These are phyloP conservation scores for Lanius ludovicianus DNA, from an alignment of 2,113 vertebrate genomes.

Conservation along the genomic window DNA sequence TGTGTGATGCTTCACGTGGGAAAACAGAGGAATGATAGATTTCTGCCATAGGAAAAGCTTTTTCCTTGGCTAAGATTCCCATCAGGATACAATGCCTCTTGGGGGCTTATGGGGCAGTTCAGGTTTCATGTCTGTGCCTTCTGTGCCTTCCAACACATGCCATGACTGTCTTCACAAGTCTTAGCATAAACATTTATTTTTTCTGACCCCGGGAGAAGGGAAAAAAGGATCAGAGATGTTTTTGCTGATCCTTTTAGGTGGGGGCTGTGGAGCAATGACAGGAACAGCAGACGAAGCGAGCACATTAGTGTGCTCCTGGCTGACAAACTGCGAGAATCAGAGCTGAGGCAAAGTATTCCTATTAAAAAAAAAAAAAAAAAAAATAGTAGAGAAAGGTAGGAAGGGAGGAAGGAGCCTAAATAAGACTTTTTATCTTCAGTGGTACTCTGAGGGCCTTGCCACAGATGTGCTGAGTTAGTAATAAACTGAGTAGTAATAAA, in stretches of 20 bases:
- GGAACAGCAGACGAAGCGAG: rapidly evolving
- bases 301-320: rapidly evolving
- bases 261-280: not conserved
- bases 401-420: not conserved
- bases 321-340: not conserved
- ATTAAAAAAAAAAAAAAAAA: not conserved
- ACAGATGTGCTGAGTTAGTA: not conserved
- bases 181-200: not conserved
- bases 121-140: not conserved
- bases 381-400: not conserved
- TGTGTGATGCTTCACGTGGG: not conserved
- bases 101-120: not conserved
- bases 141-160: rapidly evolving
- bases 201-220: not conserved
- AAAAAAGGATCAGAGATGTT: not conserved
- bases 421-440: not conserved
- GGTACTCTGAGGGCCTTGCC: not conserved
- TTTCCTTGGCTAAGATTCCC: not conserved
- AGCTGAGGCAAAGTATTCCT: not conserved
- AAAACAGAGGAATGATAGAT: not conserved
- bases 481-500: not conserved
- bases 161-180: not conserved
- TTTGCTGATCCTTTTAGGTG: not conserved
- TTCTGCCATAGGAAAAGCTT: not conserved
- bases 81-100: not conserved